Conservation (phyloP, 1,140 invertebrate genomes). For the Dufourea novaeangliae region DNA sequence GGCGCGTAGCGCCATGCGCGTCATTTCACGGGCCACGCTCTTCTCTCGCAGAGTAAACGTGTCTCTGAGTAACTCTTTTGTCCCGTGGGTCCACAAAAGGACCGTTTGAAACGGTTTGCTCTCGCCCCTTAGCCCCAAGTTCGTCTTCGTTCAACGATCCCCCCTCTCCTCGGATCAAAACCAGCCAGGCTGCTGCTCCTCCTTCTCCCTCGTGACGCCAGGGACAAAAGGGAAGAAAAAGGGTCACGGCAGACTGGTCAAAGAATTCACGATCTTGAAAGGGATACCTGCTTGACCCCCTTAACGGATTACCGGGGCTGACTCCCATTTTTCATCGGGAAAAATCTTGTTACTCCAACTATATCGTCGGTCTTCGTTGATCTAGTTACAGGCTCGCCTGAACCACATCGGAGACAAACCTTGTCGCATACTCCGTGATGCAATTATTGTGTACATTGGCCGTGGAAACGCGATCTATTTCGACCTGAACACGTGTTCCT, state of each 20-base stretch:
- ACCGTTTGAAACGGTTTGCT: constrained; percentile 35
- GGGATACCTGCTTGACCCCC: constrained; percentile 30
- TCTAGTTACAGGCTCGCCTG: constrained; percentile 5
- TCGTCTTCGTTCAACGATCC: constrained; percentile 23
- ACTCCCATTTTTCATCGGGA: background rate
- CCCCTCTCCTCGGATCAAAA: constrained; percentile 29
- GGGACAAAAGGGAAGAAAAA: constrained; percentile 30
- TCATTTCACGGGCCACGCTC: constrained; percentile 12
- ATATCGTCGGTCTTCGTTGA: background rate
- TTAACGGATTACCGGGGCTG: constrained; percentile 11
- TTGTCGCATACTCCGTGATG: too few relatives aligned
- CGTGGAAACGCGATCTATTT: too few relatives aligned
- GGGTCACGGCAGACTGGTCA: constrained; percentile 10
- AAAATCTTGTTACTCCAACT: background rate
- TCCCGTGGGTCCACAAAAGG: constrained; percentile 29
- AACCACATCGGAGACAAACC: background rate
- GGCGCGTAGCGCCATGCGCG: background rate
- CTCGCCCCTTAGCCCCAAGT: constrained; percentile 17
- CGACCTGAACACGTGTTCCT: too few relatives aligned
- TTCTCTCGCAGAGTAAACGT: constrained; percentile 14
- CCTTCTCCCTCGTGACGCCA: background rate
- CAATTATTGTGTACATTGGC: too few relatives aligned
- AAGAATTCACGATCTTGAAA: constrained; percentile 27
- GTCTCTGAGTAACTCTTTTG: constrained; percentile 40
- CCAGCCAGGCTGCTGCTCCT: background rate